phyloP scores from a whole-genome alignment of 2,888 invertebrate genomes.

The Catocala sponsa region DNA sequence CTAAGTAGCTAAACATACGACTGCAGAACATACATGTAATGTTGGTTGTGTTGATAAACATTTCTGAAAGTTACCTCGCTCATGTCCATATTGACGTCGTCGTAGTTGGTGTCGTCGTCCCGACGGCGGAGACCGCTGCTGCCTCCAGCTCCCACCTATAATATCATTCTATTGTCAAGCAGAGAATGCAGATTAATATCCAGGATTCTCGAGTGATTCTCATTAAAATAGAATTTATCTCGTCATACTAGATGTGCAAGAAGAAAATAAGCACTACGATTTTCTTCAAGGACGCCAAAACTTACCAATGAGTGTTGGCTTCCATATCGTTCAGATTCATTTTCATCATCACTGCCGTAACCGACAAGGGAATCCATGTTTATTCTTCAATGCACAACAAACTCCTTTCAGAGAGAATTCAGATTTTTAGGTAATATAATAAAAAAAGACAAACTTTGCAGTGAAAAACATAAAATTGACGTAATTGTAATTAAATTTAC shows the following conservation, averaged over 20 bases:
- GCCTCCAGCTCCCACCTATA: slow-evolving; percentile 77
- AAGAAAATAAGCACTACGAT: neutral
- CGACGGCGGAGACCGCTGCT: slow-evolving; percentile 65
- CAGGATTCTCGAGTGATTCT: slow-evolving; percentile 51
- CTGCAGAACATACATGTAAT: slow-evolving; percentile 29
- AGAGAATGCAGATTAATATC: slow-evolving; percentile 88
- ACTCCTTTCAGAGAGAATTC: neutral
- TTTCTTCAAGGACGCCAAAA: slow-evolving; percentile 59
- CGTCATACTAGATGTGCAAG: neutral
- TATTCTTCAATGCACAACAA: slow-evolving; percentile 2
- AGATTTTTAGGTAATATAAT: neutral
- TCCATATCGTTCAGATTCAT: slow-evolving; percentile 82
- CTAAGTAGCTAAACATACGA: slow-evolving; percentile 20
- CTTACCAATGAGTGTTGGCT: slow-evolving; percentile 73
- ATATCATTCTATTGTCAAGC: slow-evolving; percentile 88
- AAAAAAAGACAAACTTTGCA: neutral
- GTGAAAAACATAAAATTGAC: neutral
- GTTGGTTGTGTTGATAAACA: slow-evolving; percentile 22
- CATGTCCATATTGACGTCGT: slow-evolving; percentile 93
- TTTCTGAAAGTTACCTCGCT: slow-evolving; percentile 89
- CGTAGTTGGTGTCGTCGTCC: slow-evolving; percentile 91
- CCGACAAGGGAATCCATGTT: slow-evolving; percentile 92
- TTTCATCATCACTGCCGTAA: slow-evolving; percentile 94
- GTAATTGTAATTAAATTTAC: too few relatives aligned
- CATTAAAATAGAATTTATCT: slow-evolving; percentile 21